Evolutionary conservation across 2,797 vertebrate species (phyloP).

Genomic region (Hippocampus kuda): DNA sequence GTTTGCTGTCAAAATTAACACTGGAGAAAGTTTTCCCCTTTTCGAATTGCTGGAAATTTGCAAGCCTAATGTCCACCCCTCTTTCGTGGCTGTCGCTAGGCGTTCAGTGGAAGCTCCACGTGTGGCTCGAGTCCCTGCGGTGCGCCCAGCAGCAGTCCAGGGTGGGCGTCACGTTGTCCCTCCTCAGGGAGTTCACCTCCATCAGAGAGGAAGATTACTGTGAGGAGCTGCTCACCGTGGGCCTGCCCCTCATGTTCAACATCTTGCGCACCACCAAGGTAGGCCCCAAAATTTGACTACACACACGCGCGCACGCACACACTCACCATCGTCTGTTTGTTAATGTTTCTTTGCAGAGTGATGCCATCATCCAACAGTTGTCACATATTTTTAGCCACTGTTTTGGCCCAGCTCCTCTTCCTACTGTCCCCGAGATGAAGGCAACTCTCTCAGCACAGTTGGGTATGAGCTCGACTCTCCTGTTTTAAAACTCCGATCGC

Average conservation of each 20-base stretch:
- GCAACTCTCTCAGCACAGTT: slow-evolving; percentile 81
- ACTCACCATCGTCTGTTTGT: neutral
- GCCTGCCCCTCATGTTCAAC: slow-evolving; percentile 85
- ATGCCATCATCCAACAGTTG: slow-evolving; percentile 82
- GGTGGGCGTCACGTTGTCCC: slow-evolving; percentile 76
- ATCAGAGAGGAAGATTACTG: slow-evolving; percentile 91
- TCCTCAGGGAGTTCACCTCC: slow-evolving; percentile 82
- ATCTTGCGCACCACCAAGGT: slow-evolving; percentile 88
- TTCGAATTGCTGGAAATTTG: neutral
- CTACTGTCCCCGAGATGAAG: slow-evolving; percentile 75
- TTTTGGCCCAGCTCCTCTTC: slow-evolving; percentile 83
- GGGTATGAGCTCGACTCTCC: slow-evolving; percentile 39
- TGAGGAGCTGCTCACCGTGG: slow-evolving; percentile 77
- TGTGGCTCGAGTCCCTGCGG: slow-evolving; percentile 88
- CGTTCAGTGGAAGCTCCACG: slow-evolving; percentile 89
- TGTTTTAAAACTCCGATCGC: neutral
- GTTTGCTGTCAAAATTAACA: too few species aligned
- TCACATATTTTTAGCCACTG: slow-evolving; percentile 84
- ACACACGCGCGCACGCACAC: neutral
- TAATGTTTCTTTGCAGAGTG: slow-evolving; percentile 66
- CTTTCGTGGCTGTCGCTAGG: slow-evolving; percentile 56
- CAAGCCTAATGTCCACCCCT: neutral
- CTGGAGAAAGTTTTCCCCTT: too few species aligned
- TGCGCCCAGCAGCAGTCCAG: slow-evolving; percentile 85
- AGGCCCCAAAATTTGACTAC: slow-evolving; percentile 1